Percentiles rank a stretch among this genome's conserved stretches.
phyloP scores from a whole-genome alignment of 2,888 invertebrate genomes.

The Epsilonema sp. region DNA sequence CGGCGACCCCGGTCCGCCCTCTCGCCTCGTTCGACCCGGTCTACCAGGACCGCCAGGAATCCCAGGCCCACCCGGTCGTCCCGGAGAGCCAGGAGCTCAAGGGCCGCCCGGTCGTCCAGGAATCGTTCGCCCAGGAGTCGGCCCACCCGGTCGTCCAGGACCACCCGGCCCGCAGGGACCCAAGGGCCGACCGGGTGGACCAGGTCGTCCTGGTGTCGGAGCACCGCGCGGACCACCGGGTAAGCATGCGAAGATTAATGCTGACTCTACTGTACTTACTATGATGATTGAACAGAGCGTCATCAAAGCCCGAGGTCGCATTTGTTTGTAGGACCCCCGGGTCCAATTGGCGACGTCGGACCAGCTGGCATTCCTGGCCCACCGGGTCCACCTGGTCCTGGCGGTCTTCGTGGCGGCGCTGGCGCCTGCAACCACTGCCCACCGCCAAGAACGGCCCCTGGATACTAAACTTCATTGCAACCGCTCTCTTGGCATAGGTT shows the following conservation, averaged over 20 bases:
- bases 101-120: neutral
- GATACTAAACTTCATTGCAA: no score
- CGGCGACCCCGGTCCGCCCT: neutral
- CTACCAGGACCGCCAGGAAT: neutral
- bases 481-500: no score
- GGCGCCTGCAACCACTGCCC: slow-evolving; percentile 21
- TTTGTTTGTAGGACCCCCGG: no score
- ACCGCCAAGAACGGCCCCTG: slow-evolving; percentile 19
- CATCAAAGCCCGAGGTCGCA: no score
- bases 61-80: neutral
- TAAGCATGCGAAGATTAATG: no score
- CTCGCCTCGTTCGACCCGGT: neutral
- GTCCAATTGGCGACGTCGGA: neutral
- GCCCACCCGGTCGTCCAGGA: neutral
- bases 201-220: neutral
- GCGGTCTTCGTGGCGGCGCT: slow-evolving; percentile 3
- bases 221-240: neutral
- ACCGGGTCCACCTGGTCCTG: neutral
- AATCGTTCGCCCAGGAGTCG: neutral
- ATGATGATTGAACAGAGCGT: no score
- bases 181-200: neutral
- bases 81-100: neutral
- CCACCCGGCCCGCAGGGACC: neutral
- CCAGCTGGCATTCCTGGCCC: neutral
- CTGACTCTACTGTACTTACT: no score